Evolutionary conservation across 2,113 vertebrate genomes (phyloP), one percentile per base, ranked within the genome.

Genomic region (Tympanuchus pallidicinctus): DNA sequence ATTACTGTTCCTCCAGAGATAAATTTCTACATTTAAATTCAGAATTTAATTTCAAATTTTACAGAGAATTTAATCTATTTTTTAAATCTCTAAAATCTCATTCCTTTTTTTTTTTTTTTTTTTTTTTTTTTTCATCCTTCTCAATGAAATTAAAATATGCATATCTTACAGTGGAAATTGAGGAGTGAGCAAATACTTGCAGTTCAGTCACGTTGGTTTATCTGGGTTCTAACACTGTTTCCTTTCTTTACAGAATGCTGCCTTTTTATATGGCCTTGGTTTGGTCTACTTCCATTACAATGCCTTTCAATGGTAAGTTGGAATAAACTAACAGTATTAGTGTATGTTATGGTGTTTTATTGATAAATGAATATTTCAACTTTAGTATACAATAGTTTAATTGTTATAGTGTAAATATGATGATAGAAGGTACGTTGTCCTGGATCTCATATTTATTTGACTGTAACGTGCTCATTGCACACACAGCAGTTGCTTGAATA

Each of bases 251-350:
- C 98, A 99, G 99, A 99, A 99, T 99, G 98, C 99, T 99, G 98
- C 99, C 98, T 99, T 99, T 99, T 99, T 99, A 97, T 99, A 99
- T 93, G 99, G 99, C 98, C 99, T 99, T 97, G 99, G 99, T 97
- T 98, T 99, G 99, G 99, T 99, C 97, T 99, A 99, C 98, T 99
- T 99, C 98, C 98, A 99, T 99, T 99, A 99, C 98, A 99, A 99
- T 97, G 99, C 99, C 97, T 99, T 99, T 99, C 99, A 99, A 80
- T 99, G 99, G 99, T 99, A 98, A 99, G 99, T 99, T 96, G 77
- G 78, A 73, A 50, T 76, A 57, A 93, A 67, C 70, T 32, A 76
- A 57, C 66, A 72, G 47, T 45, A 60, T 82, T 48, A 38, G 18
- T 34, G 54, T 90, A 8, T 50, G 50, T 48, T 76, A 76, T 40